These are phyloP conservation scores for Lepetodrilus schrolli DNA, from an alignment of 2,888 invertebrate genomes.

Conservation along the genomic window DNA sequence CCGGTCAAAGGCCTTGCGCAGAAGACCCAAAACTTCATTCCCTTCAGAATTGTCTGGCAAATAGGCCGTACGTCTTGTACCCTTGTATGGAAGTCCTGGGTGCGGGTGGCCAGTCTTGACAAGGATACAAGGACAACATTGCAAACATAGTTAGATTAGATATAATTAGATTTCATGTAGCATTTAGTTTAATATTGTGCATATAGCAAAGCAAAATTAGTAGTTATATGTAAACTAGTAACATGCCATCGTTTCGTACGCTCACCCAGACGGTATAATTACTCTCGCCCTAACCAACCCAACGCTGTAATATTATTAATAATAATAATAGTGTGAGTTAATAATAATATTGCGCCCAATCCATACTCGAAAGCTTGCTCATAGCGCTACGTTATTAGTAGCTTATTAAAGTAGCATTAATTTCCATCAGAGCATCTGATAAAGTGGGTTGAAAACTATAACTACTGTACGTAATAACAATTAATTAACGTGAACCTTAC, in stretches of 20 bases:
- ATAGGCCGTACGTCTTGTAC: conserved; percentile 55
- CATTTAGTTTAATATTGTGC: too few relatives aligned
- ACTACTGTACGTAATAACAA: too few relatives aligned
- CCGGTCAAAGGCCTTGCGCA: conserved; percentile 59
- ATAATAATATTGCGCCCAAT: neutral
- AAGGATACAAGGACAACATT: neutral
- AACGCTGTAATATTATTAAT: too few relatives aligned
- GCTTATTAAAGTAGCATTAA: neutral
- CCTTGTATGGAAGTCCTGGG: conserved; percentile 55
- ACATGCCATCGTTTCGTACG: too few relatives aligned
- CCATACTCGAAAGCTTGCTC: too few relatives aligned
- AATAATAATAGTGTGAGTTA: too few relatives aligned
- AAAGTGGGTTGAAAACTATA: neutral
- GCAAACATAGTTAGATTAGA: too few relatives aligned
- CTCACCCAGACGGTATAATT: too few relatives aligned
- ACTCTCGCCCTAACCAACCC: too few relatives aligned
- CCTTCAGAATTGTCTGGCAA: conserved; percentile 63
- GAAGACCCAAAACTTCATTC: conserved; percentile 46
- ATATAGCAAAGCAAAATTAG: too few relatives aligned
- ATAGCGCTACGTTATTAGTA: neutral
- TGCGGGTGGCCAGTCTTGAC: conserved; percentile 52
- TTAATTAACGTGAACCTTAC: conserved; percentile 31
- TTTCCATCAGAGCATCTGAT: neutral
- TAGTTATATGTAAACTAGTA: too few relatives aligned
- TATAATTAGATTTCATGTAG: too few relatives aligned